phyloP scores from a whole-genome alignment of 2,113 vertebrate species.

The Chunga burmeisteri region DNA sequence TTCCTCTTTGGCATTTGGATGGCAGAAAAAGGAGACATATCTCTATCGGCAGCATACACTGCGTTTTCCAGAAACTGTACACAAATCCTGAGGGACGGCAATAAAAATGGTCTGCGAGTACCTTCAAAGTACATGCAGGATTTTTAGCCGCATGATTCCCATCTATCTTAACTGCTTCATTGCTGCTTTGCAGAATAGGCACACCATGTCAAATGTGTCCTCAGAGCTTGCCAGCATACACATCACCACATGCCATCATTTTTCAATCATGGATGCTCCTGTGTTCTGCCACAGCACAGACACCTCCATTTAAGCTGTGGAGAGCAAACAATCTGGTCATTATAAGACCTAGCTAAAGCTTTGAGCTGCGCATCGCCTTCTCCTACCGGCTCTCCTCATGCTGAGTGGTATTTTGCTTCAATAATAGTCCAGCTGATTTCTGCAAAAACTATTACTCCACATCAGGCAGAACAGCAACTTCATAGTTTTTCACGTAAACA shows the following conservation, averaged over 20 bases:
- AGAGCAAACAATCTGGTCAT: background rate
- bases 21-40: constrained; percentile 9
- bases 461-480: background rate
- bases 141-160: background rate
- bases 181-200: background rate
- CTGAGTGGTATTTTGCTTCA: background rate
- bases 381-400: background rate
- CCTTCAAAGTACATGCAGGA: background rate
- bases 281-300: background rate
- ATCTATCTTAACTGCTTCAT: constrained; percentile 12
- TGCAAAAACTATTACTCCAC: background rate
- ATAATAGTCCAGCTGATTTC: background rate
- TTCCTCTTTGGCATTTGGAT: constrained; percentile 42
- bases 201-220: background rate
- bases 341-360: background rate
- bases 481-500: background rate
- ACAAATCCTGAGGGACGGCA: background rate
- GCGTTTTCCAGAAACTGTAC: background rate
- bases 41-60: constrained; percentile 10
- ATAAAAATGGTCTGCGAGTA: background rate
- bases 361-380: background rate
- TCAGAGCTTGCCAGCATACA: background rate
- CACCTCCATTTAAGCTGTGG: background rate
- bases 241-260: constrained; percentile 5
- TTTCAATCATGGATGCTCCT: background rate